Conservation (phyloP, 2,888 invertebrate genomes). For the Platypus cylindrus region DNA sequence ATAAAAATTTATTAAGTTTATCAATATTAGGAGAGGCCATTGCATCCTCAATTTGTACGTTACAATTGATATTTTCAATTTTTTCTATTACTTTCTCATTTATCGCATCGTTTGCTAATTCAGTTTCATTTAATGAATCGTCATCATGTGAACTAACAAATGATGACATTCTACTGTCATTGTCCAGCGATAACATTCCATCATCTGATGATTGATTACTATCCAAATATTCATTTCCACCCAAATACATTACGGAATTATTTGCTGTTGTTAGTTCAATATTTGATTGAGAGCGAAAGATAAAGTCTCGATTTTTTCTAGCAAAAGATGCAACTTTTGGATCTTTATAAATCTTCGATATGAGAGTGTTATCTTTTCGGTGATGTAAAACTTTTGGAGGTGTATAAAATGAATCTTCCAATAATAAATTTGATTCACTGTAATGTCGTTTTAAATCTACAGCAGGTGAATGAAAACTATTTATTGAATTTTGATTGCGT, state of each 20-base stretch:
- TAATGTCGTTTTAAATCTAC: conserved; percentile 12
- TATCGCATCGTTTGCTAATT: conserved; percentile 6
- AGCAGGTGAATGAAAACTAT: neutral
- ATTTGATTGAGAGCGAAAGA: conserved; percentile 12
- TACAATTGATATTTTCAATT: conserved; percentile 5
- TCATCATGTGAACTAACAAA: conserved; percentile 20
- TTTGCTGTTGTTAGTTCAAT: conserved; percentile 5
- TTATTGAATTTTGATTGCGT: conserved; percentile 4
- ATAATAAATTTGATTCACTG: conserved; percentile 18
- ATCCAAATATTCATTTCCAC: conserved; percentile 5
- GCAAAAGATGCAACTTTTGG: conserved; percentile 24
- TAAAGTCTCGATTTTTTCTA: conserved; percentile 14
- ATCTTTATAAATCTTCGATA: conserved; percentile 26
- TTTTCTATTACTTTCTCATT: conserved; percentile 3
- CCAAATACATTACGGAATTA: conserved; percentile 1
- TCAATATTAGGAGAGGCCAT: conserved; percentile 15
- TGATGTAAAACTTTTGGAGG: conserved; percentile 17
- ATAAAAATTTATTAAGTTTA: conserved; percentile 13
- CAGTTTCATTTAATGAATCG: conserved; percentile 14
- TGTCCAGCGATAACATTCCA: conserved; percentile 11
- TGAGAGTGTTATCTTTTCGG: conserved; percentile 26
- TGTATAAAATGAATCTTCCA: conserved; percentile 16
- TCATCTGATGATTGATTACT: conserved; percentile 16
- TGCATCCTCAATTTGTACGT: neutral
- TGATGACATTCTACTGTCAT: conserved; percentile 14